Base-by-base conservation (phyloP, 2,113 vertebrate species). In the Conger conger region DNA sequence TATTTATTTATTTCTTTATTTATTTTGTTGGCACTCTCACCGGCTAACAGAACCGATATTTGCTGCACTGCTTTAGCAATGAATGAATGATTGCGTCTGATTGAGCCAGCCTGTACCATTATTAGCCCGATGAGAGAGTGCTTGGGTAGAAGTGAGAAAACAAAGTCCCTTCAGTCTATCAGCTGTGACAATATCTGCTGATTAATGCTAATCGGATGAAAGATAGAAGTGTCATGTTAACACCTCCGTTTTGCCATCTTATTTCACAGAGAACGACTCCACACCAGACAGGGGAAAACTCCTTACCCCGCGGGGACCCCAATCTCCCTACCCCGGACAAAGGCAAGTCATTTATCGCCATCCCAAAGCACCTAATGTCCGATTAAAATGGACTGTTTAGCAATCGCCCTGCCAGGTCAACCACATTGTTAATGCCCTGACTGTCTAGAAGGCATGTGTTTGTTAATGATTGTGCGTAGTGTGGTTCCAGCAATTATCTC, bases 291-390 rank as follows among this genome's bases (percentile, higher is more conserved):
- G 97, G 96, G 54, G 97, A 99, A 1, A 90, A 94, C 82, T 95
- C 96, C 91, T 92, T 97, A 93, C 98, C 98, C 0, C 94, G 97
- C 89, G 99, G 97, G 86, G 97, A 99, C 90, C 97, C 98, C 82
- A 98, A 93, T 94, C 95, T 99, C 86, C 97, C 97, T 0, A 91
- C 94, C 7, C 95, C 98, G 37, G 98, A 99, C 83, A 99, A 99
- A 97, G 97, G 98, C 99, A 91, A 90, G 92, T 83, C 1, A 4
- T 38, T n/a, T n/a, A 53, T 0, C 53, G 3, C 78, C 33, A 20
- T 20, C 35, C 20, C 76, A 77, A 17, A 78, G 76, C 82, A 23
- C 20, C 9, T 8, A n/a, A 3, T 27, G 16, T 42, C 1, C 20
- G 23, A n/a, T 5, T 68, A 1, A 68, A 68, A 68, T 2, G 8